Evolutionary conservation across 53 echinoderm and acorn worm genomes (phyloP).

Genomic region (Actinopyga echinites): DNA sequence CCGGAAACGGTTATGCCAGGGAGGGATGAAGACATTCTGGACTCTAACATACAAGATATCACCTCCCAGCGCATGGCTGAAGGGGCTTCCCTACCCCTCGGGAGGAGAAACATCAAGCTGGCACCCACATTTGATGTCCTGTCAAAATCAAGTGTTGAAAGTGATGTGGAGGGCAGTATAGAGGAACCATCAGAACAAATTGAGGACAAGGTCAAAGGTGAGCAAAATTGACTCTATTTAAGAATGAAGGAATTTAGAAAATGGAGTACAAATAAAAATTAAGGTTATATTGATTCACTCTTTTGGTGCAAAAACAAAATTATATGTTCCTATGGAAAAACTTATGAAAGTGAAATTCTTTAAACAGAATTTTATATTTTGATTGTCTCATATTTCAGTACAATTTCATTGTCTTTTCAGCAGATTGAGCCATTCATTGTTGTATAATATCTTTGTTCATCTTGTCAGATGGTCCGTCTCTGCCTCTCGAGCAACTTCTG

Average conservation of each 20-base stretch:
- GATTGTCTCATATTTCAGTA: no score
- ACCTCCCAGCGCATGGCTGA: slow-evolving; percentile 85
- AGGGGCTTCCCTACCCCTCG: slow-evolving; percentile 57
- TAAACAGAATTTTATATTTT: no score
- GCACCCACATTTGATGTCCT: slow-evolving; percentile 98
- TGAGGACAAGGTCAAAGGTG: no score
- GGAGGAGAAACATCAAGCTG: slow-evolving; percentile 84
- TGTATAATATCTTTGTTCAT: not conserved
- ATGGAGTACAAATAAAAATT: no score
- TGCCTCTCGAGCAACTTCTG: slow-evolving; percentile 59
- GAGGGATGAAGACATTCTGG: slow-evolving; percentile 50
- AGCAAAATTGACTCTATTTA: no score
- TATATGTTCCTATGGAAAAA: no score
- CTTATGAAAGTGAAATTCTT: no score
- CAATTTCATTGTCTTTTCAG: no score
- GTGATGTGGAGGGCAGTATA: not conserved
- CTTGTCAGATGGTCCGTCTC: not conserved
- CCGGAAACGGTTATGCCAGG: slow-evolving; percentile 2
- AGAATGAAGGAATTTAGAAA: no score
- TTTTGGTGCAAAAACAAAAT: no score
- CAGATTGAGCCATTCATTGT: not conserved
- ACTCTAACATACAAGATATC: slow-evolving; percentile 75
- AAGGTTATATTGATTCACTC: no score
- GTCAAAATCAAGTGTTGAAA: slow-evolving; percentile 33
- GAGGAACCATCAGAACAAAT: not conserved